These are phyloP conservation scores for Cremastobaeus sp. DNA, from an alignment of 2,888 invertebrate genomes.

Conservation along the genomic window DNA sequence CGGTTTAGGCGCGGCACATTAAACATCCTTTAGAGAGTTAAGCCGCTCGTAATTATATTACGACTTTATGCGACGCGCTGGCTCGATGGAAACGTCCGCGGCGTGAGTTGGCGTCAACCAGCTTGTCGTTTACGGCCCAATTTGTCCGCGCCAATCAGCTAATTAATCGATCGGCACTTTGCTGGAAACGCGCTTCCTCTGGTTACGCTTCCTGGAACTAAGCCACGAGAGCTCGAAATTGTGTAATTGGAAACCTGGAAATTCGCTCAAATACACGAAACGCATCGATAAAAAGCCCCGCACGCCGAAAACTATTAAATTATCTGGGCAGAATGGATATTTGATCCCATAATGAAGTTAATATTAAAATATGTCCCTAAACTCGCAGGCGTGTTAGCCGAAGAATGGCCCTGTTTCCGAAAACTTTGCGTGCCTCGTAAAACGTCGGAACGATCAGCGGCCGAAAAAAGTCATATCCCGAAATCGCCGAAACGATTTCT, in stretches of 20 bases:
- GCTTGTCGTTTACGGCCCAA: conserved; percentile 40
- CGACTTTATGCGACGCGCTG: conserved; percentile 61
- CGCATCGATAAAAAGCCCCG: too few species aligned
- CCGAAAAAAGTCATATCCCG: conserved; percentile 51
- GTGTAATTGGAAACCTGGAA: too few species aligned
- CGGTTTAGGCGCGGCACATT: conserved; percentile 76
- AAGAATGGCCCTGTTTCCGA: conserved; percentile 36
- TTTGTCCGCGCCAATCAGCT: conserved; percentile 20
- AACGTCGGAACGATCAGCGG: conserved; percentile 54
- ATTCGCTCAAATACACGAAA: too few species aligned
- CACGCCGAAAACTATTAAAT: too few species aligned
- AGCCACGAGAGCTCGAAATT: too few species aligned
- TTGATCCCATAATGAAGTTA: not conserved
- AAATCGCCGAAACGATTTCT: conserved; percentile 61
- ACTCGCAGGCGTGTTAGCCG: conserved; percentile 12
- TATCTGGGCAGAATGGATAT: too few species aligned
- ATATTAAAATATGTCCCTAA: not conserved
- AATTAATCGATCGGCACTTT: conserved; percentile 13
- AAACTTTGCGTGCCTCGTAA: conserved; percentile 56
- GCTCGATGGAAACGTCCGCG: conserved; percentile 43
- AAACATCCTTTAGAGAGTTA: conserved; percentile 75
- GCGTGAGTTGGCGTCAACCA: conserved; percentile 18
- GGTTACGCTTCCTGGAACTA: too few species aligned
- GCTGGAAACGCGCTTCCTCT: too few species aligned
- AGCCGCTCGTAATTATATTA: conserved; percentile 66